phyloP scores from a whole-genome alignment of 2,797 vertebrate species.

The Xenentodon cancila region DNA sequence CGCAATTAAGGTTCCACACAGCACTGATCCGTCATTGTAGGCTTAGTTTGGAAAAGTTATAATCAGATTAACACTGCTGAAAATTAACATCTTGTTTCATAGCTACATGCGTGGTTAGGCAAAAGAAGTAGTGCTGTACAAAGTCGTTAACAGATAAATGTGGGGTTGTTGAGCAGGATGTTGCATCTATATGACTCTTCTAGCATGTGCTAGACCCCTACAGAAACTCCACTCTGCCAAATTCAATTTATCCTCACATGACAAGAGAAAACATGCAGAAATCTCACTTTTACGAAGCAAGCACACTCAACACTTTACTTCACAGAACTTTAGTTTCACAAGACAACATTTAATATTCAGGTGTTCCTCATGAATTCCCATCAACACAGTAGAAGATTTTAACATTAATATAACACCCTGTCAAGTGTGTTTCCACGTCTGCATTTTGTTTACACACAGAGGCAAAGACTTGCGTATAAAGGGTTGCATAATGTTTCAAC shows the following conservation, averaged over 20 bases:
- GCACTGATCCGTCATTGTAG: constrained; percentile 24
- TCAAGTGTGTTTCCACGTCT: constrained; percentile 4
- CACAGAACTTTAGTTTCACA: constrained; percentile 60
- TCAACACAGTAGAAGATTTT: constrained; percentile 23
- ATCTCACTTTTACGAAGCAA: constrained; percentile 4
- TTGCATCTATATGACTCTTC: no score
- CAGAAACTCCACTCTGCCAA: no score
- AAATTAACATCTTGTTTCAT: constrained; percentile 36
- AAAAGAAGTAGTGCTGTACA: no score
- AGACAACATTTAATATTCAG: constrained; percentile 39
- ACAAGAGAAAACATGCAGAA: background rate
- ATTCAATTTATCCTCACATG: background rate
- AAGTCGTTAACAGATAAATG: no score
- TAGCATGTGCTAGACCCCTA: no score
- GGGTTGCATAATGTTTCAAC: constrained; percentile 19
- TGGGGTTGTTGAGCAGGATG: no score
- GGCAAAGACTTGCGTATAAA: constrained; percentile 10
- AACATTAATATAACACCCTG: constrained; percentile 17
- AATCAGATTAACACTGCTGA: constrained; percentile 30
- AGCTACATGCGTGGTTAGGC: background rate
- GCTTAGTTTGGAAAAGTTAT: constrained; percentile 36
- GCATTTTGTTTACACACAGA: constrained; percentile 25
- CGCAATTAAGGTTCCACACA: constrained; percentile 25
- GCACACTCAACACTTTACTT: constrained; percentile 20
- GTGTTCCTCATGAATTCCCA: constrained; percentile 35